A percentile compares a stretch with the other conserved stretches of the same genome.
Evolutionary conservation across 1,140 invertebrate species (phyloP).

Genomic region (Bradynema listronoti): DNA sequence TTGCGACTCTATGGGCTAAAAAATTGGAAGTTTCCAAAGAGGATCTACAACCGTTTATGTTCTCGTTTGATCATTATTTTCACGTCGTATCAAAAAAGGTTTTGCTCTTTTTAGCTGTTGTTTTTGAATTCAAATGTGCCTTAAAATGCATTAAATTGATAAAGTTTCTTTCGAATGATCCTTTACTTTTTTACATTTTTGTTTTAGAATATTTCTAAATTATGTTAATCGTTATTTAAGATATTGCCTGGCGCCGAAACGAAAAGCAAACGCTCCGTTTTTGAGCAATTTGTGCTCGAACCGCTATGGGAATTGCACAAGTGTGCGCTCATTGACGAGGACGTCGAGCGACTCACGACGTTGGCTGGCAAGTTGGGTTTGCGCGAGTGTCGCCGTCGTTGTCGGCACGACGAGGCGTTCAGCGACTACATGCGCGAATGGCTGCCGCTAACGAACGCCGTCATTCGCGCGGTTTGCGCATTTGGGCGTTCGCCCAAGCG

Average conservation of each 20-base stretch:
- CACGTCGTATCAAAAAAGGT: constrained; percentile 74
- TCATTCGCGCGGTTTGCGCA: constrained; percentile 27
- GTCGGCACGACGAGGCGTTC: constrained; percentile 50
- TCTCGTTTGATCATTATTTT: constrained; percentile 85
- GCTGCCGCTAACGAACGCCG: constrained; percentile 39
- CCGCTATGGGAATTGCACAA: constrained; percentile 89
- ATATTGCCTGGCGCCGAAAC: constrained; percentile 80
- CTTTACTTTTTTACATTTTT: too few species aligned
- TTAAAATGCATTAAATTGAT: too few species aligned
- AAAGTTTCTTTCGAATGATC: too few species aligned
- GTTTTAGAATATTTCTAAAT: too few species aligned
- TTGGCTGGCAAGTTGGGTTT: constrained; percentile 32
- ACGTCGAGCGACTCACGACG: constrained; percentile 34
- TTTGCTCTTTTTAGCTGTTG: too few species aligned
- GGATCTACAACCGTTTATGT: constrained; percentile 71
- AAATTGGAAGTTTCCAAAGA: constrained; percentile 22
- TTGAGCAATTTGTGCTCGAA: constrained; percentile 88
- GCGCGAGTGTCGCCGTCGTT: constrained; percentile 21
- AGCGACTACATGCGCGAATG: constrained; percentile 29
- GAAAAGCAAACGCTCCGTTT: constrained; percentile 88
- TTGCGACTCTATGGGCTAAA: constrained; percentile 75
- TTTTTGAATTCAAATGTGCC: too few species aligned
- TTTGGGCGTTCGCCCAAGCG: too few species aligned
- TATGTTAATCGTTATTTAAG: too few species aligned
- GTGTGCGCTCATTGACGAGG: constrained; percentile 68